A percentile compares a stretch with the other conserved stretches of the same genome.
phyloP scores from a whole-genome alignment of 1,140 invertebrate genomes.

The Heliconius hewitsoni region DNA sequence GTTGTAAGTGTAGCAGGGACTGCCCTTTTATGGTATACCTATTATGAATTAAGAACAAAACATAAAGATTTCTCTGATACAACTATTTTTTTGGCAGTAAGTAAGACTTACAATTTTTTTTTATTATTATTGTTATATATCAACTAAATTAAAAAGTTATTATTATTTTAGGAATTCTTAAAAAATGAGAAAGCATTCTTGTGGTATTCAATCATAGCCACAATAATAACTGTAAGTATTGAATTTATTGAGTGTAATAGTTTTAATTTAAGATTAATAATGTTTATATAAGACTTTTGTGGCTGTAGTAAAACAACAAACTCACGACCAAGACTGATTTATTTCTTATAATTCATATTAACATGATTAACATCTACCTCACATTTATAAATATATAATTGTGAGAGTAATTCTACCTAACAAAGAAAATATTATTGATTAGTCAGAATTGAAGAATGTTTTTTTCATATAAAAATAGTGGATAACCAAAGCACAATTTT shows the following conservation, averaged over 20 bases:
- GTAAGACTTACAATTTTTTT: conserved; percentile 25
- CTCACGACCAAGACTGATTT: no score
- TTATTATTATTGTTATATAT: not conserved
- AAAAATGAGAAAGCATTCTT: conserved; percentile 93
- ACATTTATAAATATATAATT: no score
- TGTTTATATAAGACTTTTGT: no score
- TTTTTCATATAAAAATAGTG: no score
- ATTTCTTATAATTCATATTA: no score
- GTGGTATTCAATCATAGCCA: conserved; percentile 92
- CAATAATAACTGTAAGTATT: conserved; percentile 89
- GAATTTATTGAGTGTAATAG: not conserved
- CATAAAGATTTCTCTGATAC: conserved; percentile 83
- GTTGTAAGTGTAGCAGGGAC: conserved; percentile 89
- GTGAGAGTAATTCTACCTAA: no score
- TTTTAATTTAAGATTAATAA: not conserved
- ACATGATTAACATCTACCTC: no score
- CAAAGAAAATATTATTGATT: no score
- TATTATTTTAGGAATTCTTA: conserved; percentile 87
- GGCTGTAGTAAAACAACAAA: no score
- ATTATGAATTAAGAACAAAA: conserved; percentile 87
- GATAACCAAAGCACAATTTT: no score
- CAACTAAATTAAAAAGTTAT: not conserved
- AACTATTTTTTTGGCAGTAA: conserved; percentile 63
- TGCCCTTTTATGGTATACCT: conserved; percentile 93
- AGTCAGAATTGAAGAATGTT: no score